These are phyloP conservation scores for Chaetorhynchus papuensis DNA, from an alignment of 2,113 vertebrate genomes.

Conservation along the genomic window DNA sequence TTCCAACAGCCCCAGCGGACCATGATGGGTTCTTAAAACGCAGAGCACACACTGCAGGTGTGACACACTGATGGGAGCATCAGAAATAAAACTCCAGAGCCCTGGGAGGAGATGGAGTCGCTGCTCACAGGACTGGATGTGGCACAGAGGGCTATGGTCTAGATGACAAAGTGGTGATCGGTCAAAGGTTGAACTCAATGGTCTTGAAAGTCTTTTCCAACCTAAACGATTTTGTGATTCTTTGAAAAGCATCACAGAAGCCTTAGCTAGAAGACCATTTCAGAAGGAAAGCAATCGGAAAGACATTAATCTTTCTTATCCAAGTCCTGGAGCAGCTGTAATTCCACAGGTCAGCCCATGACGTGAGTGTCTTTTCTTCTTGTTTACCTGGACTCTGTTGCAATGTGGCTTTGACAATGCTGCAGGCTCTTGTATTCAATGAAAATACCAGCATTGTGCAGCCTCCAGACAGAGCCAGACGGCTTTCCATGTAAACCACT, in stretches of 20 bases:
- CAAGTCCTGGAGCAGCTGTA: not conserved
- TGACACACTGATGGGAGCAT: not conserved
- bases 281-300: not conserved
- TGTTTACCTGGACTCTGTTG: slow-evolving; percentile 3
- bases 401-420: not conserved
- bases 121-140: not conserved
- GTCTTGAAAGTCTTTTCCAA: not conserved
- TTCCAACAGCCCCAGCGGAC: not conserved
- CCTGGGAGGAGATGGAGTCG: not conserved
- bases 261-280: not conserved
- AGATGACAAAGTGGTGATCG: not conserved
- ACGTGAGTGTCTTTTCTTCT: not conserved
- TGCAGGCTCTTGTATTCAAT: not conserved
- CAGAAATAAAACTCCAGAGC: not conserved
- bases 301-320: not conserved
- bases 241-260: not conserved
- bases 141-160: not conserved
- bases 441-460: slow-evolving; percentile 16
- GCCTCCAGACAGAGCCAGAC: slow-evolving; percentile 31
- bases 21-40: not conserved
- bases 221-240: not conserved
- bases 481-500: slow-evolving; percentile 14
- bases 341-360: not conserved
- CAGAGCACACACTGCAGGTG: not conserved
- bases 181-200: not conserved